phyloP scores from a whole-genome alignment of 2,888 invertebrate genomes.

The Mesochorus sp. region DNA sequence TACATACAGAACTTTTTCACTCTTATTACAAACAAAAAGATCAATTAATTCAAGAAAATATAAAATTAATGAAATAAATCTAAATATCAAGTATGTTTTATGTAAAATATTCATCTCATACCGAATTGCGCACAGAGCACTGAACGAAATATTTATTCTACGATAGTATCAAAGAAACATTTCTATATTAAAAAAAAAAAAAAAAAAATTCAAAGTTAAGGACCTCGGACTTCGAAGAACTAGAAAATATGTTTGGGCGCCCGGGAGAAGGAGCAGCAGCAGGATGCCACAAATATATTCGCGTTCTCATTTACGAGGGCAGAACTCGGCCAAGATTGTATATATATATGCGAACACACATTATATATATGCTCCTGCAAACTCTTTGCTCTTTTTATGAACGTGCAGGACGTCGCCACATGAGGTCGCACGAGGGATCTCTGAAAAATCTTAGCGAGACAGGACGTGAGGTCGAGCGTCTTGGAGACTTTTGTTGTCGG shows the following conservation, averaged over 20 bases:
- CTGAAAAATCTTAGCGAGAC: conserved; percentile 48
- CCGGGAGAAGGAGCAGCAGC: conserved; percentile 36
- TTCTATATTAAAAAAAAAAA: neutral
- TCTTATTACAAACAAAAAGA: too few species aligned
- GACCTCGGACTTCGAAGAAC: conserved; percentile 32
- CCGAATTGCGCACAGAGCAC: too few species aligned
- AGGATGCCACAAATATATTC: conserved; percentile 51
- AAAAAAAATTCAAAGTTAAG: conserved; percentile 11
- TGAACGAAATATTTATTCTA: too few species aligned
- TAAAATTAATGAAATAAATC: too few species aligned
- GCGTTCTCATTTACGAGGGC: conserved; percentile 41
- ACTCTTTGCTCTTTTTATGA: conserved; percentile 30
- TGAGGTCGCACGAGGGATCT: conserved; percentile 57
- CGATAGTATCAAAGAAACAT: too few species aligned
- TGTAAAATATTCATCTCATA: too few species aligned
- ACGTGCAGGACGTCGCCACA: conserved; percentile 52
- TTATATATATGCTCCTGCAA: neutral
- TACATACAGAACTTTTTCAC: neutral
- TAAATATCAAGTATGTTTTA: too few species aligned
- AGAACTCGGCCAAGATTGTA: conserved; percentile 12
- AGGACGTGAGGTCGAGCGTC: conserved; percentile 51
- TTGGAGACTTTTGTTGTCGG: conserved; percentile 50
- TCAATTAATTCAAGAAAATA: too few species aligned
- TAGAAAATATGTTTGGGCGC: conserved; percentile 32
- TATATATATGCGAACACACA: neutral